Base-by-base conservation (phyloP, 2,888 invertebrate genomes). In the Drosophila peninsularis region DNA sequence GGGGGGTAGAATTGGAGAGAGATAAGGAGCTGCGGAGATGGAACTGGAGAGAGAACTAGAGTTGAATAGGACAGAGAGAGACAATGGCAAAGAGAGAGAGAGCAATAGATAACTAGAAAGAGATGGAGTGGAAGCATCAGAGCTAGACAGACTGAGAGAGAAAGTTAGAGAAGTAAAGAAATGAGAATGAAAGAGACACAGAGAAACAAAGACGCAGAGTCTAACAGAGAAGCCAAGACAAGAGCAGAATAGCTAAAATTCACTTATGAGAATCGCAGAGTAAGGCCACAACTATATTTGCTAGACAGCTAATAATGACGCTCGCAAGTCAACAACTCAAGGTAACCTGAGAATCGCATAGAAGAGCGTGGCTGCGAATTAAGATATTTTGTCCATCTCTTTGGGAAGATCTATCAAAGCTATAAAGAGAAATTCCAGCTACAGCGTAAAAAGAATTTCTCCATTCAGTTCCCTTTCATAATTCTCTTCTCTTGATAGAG, bases 401-500 rank as follows among this genome's bases (percentile, higher is more conserved):
- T 36, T 6, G 6, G 5, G 6, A 6, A 6, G 6, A n/a, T 0
- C n/a, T 37, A 30, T 30, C 1, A 30, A 30, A 36, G 14, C 5
- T 14, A 0, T 14, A 0, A 36, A 13, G 1, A 10, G 0, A 1
- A 14, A 7, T 13, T 42, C 13, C 13, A 42, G 13, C 21, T 13
- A 5, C 13, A 27, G 3, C 24, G 9, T 1, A 24, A 13, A 13
- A 2, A 10, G 3, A 24, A n/a, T 7, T 19, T 13, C 7, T 10
- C 24, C 10, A 21, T n/a, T 24, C 11, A 10, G 9, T 5, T 49
- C 11, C 6, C 11, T 4, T n/a, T 2, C 2, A 24, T 2, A 7
- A 3, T 11, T 17, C 14, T n/a, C 13, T 52, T 14, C 3, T 4
- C 0, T n/a, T 10, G 11, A 24, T 21, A 77, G 77, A 45, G 73